Evolutionary conservation across 2,797 vertebrate species (phyloP).

Genomic region (Uromys caudimaculatus): DNA sequence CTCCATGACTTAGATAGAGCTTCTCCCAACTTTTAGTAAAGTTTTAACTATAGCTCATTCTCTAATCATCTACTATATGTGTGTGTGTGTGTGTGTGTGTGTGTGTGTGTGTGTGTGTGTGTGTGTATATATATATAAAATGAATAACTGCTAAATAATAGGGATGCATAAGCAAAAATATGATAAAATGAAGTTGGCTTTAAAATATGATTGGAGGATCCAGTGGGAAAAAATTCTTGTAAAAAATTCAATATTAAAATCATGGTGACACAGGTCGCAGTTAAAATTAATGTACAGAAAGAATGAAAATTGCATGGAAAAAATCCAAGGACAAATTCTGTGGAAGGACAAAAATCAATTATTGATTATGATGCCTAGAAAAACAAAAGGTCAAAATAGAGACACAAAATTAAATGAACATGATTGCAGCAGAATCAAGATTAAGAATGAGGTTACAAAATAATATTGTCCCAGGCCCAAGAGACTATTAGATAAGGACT

Average conservation of each 20-base stretch:
- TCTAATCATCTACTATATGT: background rate
- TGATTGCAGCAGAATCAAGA: background rate
- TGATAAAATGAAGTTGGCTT: background rate
- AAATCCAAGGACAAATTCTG: background rate
- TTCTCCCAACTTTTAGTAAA: background rate
- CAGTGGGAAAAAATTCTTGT: background rate
- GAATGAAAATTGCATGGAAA: background rate
- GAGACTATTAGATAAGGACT: conserved; percentile 24
- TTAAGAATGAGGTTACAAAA: background rate
- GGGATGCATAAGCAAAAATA: background rate
- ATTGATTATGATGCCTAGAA: background rate
- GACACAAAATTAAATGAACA: background rate
- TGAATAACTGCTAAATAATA: background rate
- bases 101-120: no score
- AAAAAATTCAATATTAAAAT: background rate
- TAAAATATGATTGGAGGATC: background rate
- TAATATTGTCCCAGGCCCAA: background rate
- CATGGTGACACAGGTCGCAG: background rate
- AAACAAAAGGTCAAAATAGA: background rate
- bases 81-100: no score
- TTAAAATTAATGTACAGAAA: background rate
- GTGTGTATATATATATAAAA: background rate
- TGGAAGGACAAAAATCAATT: background rate
- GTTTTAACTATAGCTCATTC: background rate
- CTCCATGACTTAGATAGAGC: background rate